Evolutionary conservation across 1,140 invertebrate genomes (phyloP).

Genomic region (Drosophila pseudoobscura): DNA sequence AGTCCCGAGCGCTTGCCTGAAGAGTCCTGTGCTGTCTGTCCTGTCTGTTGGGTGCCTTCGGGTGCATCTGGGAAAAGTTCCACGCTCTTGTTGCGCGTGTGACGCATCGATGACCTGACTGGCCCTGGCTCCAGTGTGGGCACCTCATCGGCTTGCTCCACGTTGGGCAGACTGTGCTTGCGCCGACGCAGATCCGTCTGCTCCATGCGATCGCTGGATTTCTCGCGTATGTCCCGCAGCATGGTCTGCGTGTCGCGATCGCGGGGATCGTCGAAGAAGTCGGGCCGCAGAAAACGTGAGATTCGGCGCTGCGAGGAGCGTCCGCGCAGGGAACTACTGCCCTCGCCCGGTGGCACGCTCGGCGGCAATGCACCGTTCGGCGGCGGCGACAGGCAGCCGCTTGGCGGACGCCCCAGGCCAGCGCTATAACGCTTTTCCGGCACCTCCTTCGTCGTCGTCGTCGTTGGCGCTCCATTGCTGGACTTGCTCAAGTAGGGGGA

Average conservation of each 20-base stretch:
- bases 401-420: slow-evolving; percentile 75
- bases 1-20: slow-evolving; percentile 1
- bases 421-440: slow-evolving; percentile 64
- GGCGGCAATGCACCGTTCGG: slow-evolving; percentile 20
- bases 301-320: slow-evolving; percentile 85
- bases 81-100: slow-evolving; percentile 77
- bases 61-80: slow-evolving; percentile 56
- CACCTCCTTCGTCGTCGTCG: slow-evolving; percentile 22
- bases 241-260: slow-evolving; percentile 87
- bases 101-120: slow-evolving; percentile 36
- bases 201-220: slow-evolving; percentile 70
- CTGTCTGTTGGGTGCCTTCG: neutral
- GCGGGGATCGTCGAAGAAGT: slow-evolving; percentile 90
- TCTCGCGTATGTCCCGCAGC: slow-evolving; percentile 87
- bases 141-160: slow-evolving; percentile 33
- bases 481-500: slow-evolving; percentile 77
- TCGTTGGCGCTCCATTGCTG: slow-evolving; percentile 34
- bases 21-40: neutral
- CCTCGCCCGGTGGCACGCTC: slow-evolving; percentile 26
- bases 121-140: slow-evolving; percentile 2
- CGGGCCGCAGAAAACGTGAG: slow-evolving; percentile 89
- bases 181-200: slow-evolving; percentile 47
- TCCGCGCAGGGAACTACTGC: slow-evolving; percentile 79
- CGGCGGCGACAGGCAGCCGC: slow-evolving; percentile 77
- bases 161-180: slow-evolving; percentile 71